These are phyloP conservation scores for Melanocharis versteri DNA, from an alignment of 2,113 vertebrate species.

Conservation along the genomic window DNA sequence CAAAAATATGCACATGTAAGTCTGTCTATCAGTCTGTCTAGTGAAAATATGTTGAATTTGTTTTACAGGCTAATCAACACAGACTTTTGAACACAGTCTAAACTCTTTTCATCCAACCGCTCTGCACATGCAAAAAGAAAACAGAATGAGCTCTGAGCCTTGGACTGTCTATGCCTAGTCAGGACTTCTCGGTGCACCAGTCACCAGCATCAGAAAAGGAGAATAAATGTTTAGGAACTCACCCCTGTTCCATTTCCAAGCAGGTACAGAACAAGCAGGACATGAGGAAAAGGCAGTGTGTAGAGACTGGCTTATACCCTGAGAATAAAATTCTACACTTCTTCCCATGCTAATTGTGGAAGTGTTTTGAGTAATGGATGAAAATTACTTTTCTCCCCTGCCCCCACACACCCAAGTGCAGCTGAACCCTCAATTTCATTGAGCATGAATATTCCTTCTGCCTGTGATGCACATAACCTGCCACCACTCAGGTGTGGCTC, in stretches of 20 bases:
- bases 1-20: not conserved
- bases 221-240: not conserved
- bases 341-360: not conserved
- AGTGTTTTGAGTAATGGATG: not conserved
- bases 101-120: not conserved
- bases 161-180: not conserved
- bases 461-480: not conserved
- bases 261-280: not conserved
- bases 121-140: not conserved
- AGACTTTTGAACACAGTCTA: not conserved
- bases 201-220: not conserved
- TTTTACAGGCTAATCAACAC: not conserved
- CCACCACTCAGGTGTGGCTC: not conserved
- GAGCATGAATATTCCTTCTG: not conserved
- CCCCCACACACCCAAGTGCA: fast-evolving
- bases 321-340: not conserved
- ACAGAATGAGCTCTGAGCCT: not conserved
- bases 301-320: not conserved
- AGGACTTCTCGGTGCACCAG: not conserved
- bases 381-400: not conserved
- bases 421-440: not conserved
- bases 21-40: not conserved
- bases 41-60: not conserved
- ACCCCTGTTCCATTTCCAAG: not conserved
- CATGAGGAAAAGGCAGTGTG: not conserved